Evolutionary conservation across 2,113 vertebrate species (phyloP).

Genomic region (Atrichornis clamosus): DNA sequence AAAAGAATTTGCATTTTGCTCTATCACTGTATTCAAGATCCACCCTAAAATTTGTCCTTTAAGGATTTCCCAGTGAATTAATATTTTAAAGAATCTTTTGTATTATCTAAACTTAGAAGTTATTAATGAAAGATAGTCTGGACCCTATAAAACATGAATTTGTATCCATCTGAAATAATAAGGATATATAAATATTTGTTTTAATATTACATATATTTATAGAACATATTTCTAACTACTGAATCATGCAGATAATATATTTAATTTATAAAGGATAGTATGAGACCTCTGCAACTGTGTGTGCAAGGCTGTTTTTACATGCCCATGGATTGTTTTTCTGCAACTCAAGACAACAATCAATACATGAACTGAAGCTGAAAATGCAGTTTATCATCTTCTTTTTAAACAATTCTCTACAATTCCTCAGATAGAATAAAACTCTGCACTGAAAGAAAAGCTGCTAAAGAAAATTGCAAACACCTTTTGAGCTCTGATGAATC

Average conservation of each 20-base stretch:
- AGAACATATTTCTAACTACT: not conserved
- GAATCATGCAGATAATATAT: not conserved
- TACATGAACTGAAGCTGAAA: slow-evolving; percentile 8
- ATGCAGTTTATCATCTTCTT: not conserved
- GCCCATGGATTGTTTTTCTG: not conserved
- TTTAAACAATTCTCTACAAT: not conserved
- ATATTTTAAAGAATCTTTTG: not conserved
- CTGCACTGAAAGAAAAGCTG: not conserved
- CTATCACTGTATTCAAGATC: not conserved
- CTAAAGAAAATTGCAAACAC: not conserved
- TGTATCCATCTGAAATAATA: not conserved
- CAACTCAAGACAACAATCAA: not conserved
- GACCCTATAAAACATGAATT: not conserved
- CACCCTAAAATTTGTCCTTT: not conserved
- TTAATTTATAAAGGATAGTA: not conserved
- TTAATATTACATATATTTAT: not conserved
- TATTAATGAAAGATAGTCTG: not conserved
- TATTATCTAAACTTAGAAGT: not conserved
- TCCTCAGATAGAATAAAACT: not conserved
- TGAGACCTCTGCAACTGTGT: not conserved
- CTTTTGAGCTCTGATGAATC: not conserved
- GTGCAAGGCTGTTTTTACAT: not conserved
- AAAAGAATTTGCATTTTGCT: not conserved
- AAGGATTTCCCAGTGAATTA: not conserved
- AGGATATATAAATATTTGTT: not conserved